Conservation (phyloP, 2,113 vertebrate species). For the Erythrocercus mccallii region DNA sequence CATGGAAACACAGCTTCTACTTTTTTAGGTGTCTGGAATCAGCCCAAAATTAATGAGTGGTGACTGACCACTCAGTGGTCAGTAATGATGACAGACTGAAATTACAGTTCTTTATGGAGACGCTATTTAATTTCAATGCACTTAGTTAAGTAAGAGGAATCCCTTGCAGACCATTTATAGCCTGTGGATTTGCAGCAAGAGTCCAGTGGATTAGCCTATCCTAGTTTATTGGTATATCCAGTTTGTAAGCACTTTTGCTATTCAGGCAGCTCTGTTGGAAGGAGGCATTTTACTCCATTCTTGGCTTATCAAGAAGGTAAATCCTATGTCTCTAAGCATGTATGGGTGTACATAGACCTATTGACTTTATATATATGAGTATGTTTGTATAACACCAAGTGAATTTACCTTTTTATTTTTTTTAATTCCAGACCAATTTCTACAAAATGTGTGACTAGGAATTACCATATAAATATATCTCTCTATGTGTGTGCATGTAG, state of each 20-base stretch:
- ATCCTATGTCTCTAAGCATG: background rate
- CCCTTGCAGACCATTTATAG: background rate
- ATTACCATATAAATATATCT: background rate
- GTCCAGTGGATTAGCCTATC: background rate
- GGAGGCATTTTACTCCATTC: background rate
- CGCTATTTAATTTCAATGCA: background rate
- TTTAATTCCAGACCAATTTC: background rate
- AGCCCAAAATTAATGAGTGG: background rate
- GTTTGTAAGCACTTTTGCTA: background rate
- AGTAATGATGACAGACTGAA: background rate
- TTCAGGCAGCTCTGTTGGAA: background rate
- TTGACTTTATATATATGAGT: background rate
- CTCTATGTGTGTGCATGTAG: rapidly evolving
- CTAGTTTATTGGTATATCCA: background rate
- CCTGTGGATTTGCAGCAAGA: rapidly evolving
- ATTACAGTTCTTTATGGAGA: background rate
- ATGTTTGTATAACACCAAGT: background rate
- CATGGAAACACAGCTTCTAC: background rate
- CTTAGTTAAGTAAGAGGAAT: background rate
- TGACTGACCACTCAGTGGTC: background rate
- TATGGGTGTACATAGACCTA: background rate
- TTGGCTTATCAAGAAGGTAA: background rate
- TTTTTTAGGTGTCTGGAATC: background rate
- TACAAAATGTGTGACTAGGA: background rate
- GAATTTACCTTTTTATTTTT: background rate